These are phyloP conservation scores for Leguminivora glycinivorella DNA, from an alignment of 1,140 invertebrate species.

Conservation along the genomic window DNA sequence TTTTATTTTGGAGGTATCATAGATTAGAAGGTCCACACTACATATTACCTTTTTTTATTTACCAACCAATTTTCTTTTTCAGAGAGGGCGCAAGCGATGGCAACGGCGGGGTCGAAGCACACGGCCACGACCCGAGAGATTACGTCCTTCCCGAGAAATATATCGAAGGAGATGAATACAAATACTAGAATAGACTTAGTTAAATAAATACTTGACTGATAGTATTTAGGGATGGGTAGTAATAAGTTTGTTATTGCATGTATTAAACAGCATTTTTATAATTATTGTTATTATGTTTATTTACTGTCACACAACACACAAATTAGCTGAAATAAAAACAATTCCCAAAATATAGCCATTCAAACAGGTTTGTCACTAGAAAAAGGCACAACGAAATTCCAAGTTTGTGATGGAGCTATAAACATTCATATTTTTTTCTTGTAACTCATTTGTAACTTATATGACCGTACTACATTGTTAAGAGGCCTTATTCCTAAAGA, in stretches of 20 bases:
- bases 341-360: too few relatives aligned
- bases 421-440: too few relatives aligned
- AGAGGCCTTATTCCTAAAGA: too few relatives aligned
- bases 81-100: constrained; percentile 65
- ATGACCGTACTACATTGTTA: too few relatives aligned
- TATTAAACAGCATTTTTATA: background rate
- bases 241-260: constrained; percentile 35
- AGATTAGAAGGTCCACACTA: background rate
- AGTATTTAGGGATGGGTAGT: constrained; percentile 23
- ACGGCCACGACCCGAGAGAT: constrained; percentile 69
- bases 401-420: too few relatives aligned
- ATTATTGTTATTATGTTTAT: background rate
- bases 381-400: too few relatives aligned
- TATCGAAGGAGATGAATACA: constrained; percentile 64
- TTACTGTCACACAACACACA: background rate
- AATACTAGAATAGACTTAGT: constrained; percentile 47
- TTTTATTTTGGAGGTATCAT: too few relatives aligned
- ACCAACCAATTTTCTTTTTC: constrained; percentile 35
- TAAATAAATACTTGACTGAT: constrained; percentile 26
- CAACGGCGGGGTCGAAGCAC: constrained; percentile 65
- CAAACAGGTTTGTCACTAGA: too few relatives aligned
- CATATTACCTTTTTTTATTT: background rate
- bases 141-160: constrained; percentile 71
- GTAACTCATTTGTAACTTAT: too few relatives aligned
- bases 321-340: background rate